A percentile compares a stretch with the other conserved stretches of the same genome.
These are phyloP conservation scores for Protodeltote pygarga DNA, from an alignment of 2,888 invertebrate genomes.

Conservation along the genomic window DNA sequence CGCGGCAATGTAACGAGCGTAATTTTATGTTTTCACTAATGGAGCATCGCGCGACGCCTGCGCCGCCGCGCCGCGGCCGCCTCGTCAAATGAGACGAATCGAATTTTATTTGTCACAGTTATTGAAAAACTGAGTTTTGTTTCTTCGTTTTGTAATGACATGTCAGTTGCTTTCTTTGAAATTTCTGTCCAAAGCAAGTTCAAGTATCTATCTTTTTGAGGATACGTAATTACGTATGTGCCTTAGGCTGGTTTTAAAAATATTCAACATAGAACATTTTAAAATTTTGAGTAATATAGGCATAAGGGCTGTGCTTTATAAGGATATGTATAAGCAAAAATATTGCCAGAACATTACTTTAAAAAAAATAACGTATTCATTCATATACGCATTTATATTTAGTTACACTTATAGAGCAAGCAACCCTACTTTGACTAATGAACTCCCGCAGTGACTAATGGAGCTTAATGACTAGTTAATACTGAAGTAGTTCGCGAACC, in stretches of 20 bases:
- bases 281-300: too few species aligned
- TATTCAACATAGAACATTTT: too few species aligned
- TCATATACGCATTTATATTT: too few species aligned
- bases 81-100: slow-evolving; percentile 30
- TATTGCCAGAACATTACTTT: too few species aligned
- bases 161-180: not conserved
- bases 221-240: too few species aligned
- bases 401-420: slow-evolving; percentile 5
- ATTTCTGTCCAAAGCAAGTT: too few species aligned
- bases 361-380: too few species aligned
- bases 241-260: too few species aligned
- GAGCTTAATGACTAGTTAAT: slow-evolving; percentile 46
- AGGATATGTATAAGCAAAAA: too few species aligned
- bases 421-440: slow-evolving; percentile 29
- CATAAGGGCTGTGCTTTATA: too few species aligned
- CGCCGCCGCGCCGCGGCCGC: too few species aligned
- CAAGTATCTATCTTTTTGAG: too few species aligned
- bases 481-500: slow-evolving; percentile 29
- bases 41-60: slow-evolving; percentile 21
- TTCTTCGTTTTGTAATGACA: slow-evolving; percentile 10
- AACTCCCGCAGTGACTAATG: slow-evolving; percentile 42
- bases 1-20: slow-evolving; percentile 39
- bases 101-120: slow-evolving; percentile 34
- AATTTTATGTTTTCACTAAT: slow-evolving; percentile 45
- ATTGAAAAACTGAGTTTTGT: slow-evolving; percentile 32